These are phyloP conservation scores for Cisticola juncidis DNA, from an alignment of 2,113 vertebrate species.

Conservation along the genomic window DNA sequence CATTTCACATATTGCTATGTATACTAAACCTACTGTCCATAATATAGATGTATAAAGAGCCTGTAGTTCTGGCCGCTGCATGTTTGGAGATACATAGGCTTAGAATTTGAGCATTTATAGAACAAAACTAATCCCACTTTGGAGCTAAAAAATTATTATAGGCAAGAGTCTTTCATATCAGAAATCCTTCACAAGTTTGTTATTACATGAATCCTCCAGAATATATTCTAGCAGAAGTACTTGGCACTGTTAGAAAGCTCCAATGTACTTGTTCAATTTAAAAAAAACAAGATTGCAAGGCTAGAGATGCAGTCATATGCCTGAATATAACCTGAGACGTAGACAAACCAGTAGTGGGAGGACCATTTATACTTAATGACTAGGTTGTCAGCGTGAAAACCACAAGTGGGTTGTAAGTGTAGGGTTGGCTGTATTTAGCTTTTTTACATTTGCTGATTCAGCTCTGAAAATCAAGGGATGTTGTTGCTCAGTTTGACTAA, in stretches of 20 bases:
- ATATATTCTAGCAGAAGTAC: conserved; percentile 23
- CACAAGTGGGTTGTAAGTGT: conserved; percentile 76
- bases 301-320: conserved; percentile 48
- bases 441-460: conserved; percentile 78
- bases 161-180: neutral
- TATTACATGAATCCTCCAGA: conserved; percentile 24
- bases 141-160: neutral
- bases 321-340: conserved; percentile 53
- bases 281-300: conserved; percentile 14
- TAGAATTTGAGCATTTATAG: neutral
- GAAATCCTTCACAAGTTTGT: conserved; percentile 40
- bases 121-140: conserved; percentile 1
- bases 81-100: neutral
- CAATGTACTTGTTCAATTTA: conserved; percentile 30
- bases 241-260: conserved; percentile 38
- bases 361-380: conserved; percentile 72
- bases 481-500: conserved; percentile 65
- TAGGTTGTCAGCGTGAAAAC: conserved; percentile 69
- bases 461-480: conserved; percentile 66
- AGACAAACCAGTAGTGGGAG: conserved; percentile 77
- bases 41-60: neutral
- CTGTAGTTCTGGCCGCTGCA: neutral
- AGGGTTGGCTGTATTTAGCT: conserved; percentile 66
- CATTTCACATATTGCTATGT: neutral
- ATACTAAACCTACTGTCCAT: neutral